These are phyloP conservation scores for Ophioninae sp. DNA, from an alignment of 2,888 invertebrate species.

Conservation along the genomic window DNA sequence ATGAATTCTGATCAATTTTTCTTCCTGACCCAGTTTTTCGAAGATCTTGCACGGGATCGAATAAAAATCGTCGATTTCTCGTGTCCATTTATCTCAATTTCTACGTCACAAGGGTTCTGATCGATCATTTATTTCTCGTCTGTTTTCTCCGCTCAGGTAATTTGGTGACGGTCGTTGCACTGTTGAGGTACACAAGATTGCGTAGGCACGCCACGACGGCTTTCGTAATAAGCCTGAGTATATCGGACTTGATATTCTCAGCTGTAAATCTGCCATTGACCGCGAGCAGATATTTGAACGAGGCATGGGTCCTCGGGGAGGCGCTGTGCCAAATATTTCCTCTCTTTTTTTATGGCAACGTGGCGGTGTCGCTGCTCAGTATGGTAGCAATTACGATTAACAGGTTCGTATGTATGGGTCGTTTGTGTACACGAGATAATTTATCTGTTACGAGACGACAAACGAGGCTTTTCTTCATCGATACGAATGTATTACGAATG, in stretches of 20 bases:
- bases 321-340: constrained; percentile 92
- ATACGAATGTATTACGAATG: background rate
- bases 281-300: constrained; percentile 90
- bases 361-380: constrained; percentile 92
- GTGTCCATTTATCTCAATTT: background rate
- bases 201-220: constrained; percentile 93
- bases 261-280: constrained; percentile 92
- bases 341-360: constrained; percentile 94
- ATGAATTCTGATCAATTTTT: no score
- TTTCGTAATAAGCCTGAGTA: constrained; percentile 92
- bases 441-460: background rate
- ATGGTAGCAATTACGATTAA: constrained; percentile 95
- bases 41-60: background rate
- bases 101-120: background rate
- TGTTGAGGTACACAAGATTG: constrained; percentile 89
- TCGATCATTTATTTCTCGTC: background rate
- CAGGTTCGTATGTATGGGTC: constrained; percentile 83
- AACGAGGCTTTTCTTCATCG: constrained; percentile 25
- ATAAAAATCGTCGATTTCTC: background rate
- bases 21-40: background rate
- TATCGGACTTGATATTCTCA: constrained; percentile 93
- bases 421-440: background rate
- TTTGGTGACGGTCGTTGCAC: constrained; percentile 90
- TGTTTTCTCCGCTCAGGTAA: constrained; percentile 85
- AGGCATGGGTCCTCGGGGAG: constrained; percentile 91